phyloP scores from a whole-genome alignment of 2,797 vertebrate genomes.

The Neosilurus mollespiculum region DNA sequence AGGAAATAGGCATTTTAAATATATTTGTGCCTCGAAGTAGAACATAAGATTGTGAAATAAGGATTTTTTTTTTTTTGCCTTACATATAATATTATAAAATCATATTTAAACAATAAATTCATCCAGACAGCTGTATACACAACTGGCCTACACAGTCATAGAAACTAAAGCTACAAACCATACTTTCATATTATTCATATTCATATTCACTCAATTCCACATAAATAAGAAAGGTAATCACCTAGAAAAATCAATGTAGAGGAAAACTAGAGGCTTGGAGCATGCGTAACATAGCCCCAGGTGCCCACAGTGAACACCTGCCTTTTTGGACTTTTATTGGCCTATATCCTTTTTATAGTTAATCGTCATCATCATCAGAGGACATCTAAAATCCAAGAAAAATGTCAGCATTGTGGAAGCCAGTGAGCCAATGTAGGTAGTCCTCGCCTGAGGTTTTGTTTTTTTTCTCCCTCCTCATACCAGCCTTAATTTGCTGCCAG shows the following conservation, averaged over 20 bases:
- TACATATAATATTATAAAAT: neutral
- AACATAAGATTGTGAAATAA: neutral
- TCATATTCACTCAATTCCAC: slow-evolving; percentile 69
- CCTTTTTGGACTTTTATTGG: slow-evolving; percentile 86
- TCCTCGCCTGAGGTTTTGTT: slow-evolving; percentile 81
- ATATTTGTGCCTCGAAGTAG: neutral
- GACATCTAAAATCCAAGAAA: slow-evolving; percentile 84
- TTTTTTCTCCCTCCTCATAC: slow-evolving; percentile 63
- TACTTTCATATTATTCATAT: slow-evolving; percentile 49
- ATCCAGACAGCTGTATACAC: slow-evolving; percentile 23
- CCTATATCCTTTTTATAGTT: slow-evolving; percentile 83
- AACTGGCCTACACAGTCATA: slow-evolving; percentile 15
- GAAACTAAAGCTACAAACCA: slow-evolving; percentile 64
- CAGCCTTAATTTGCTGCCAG: slow-evolving; percentile 85
- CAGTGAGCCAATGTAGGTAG: slow-evolving; percentile 66
- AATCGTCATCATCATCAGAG: slow-evolving; percentile 73
- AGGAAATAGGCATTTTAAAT: neutral
- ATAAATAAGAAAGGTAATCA: slow-evolving; percentile 92
- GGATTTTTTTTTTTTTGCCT: neutral
- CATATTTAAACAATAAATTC: neutral
- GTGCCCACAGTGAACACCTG: slow-evolving; percentile 78
- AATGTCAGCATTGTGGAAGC: slow-evolving; percentile 68
- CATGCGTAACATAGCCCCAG: slow-evolving; percentile 83
- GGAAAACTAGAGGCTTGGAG: slow-evolving; percentile 78
- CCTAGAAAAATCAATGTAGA: slow-evolving; percentile 85